Evolutionary conservation across 1,140 invertebrate genomes (phyloP).

Genomic region (Sycophila sp.): DNA sequence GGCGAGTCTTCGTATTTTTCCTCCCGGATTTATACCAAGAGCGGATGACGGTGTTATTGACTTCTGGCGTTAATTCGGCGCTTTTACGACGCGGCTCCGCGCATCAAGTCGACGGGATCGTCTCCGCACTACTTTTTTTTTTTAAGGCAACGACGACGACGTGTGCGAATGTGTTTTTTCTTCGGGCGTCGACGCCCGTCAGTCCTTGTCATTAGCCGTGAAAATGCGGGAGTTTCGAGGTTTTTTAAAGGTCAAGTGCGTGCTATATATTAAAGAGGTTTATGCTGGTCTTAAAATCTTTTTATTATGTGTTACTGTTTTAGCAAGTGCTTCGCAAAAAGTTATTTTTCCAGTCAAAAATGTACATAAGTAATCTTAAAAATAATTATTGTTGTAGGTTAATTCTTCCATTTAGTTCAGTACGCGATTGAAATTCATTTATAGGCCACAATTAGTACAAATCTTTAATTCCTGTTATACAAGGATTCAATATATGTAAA

Average conservation of each 20-base stretch:
- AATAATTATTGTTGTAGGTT: no score
- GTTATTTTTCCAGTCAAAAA: neutral
- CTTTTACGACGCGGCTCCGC: neutral
- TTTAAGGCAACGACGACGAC: neutral
- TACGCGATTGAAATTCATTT: no score
- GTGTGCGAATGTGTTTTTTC: neutral
- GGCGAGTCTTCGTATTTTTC: neutral
- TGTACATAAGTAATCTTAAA: neutral
- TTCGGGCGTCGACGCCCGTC: neutral
- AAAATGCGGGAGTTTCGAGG: neutral
- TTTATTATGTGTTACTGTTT: no score
- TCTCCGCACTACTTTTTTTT: neutral
- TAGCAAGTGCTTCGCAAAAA: neutral
- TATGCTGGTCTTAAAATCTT: no score
- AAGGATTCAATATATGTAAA: no score
- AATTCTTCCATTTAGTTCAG: no score
- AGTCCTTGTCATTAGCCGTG: conserved; percentile 19
- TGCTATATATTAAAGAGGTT: no score
- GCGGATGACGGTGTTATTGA: conserved; percentile 15
- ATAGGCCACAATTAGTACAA: no score
- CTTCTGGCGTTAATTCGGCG: neutral
- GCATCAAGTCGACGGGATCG: no score
- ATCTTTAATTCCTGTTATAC: no score
- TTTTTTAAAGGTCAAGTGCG: conserved; percentile 32
- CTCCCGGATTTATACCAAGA: neutral